These are phyloP conservation scores for Tiliacea aurago DNA, from an alignment of 2,888 invertebrate genomes.

Conservation along the genomic window DNA sequence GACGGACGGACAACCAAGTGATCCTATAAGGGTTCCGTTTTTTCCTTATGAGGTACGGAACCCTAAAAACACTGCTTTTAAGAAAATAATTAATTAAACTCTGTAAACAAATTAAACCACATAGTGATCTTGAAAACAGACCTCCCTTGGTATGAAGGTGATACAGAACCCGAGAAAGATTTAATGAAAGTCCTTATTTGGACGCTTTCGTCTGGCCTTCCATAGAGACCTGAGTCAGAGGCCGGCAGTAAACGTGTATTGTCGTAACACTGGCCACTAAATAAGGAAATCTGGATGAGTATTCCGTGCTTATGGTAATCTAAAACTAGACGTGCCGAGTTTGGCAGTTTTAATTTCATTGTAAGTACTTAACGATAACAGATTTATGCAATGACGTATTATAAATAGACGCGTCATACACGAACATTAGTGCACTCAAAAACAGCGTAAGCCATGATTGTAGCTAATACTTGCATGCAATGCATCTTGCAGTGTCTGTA, in stretches of 20 bases:
- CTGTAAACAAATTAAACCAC: conserved; percentile 5
- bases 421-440: no score
- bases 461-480: no score
- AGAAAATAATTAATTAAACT: conserved; percentile 1
- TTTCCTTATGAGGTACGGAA: no score
- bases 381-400: no score
- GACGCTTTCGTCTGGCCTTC: conserved; percentile 81
- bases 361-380: conserved; percentile 14
- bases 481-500: no score
- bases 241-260: conserved; percentile 33
- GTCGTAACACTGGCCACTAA: conserved; percentile 35
- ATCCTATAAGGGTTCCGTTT: background rate
- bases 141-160: conserved; percentile 63
- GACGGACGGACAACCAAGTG: no score
- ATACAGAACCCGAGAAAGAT: conserved; percentile 63
- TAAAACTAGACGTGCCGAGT: background rate
- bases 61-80: background rate
- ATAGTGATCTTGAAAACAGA: conserved; percentile 38
- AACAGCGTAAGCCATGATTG: no score
- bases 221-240: conserved; percentile 72
- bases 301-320: conserved; percentile 14
- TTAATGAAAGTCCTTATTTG: conserved; percentile 73
- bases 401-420: no score
- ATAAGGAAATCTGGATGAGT: conserved; percentile 54
- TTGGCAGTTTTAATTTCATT: conserved; percentile 9